These are phyloP conservation scores for Phyllopteryx taeniolatus DNA, from an alignment of 2,113 vertebrate species.

Conservation along the genomic window DNA sequence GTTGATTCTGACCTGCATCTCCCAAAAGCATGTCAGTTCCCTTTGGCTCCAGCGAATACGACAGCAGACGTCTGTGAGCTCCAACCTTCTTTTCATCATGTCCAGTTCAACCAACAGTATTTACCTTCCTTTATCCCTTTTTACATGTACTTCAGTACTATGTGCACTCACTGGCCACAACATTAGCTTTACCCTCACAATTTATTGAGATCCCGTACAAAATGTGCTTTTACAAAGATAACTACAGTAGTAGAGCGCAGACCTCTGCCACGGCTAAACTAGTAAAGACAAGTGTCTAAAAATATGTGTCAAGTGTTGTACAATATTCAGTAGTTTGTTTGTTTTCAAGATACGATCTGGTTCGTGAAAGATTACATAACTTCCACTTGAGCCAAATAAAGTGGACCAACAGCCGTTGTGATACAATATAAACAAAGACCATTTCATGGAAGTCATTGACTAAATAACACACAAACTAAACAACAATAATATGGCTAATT, in stretches of 20 bases:
- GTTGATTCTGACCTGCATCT: slow-evolving; percentile 89
- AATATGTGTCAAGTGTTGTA: too few species aligned
- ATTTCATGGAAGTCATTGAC: not conserved
- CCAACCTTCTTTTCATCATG: slow-evolving; percentile 94
- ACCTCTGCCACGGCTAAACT: not conserved
- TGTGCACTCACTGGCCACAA: not conserved
- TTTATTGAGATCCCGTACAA: not conserved
- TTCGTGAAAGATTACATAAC: not conserved
- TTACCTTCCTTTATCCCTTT: slow-evolving; percentile 25
- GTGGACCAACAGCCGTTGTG: not conserved
- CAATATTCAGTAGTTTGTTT: not conserved
- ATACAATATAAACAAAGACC: not conserved
- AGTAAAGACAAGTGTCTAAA: too few species aligned
- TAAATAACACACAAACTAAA: not conserved
- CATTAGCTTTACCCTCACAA: not conserved
- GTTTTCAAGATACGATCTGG: not conserved
- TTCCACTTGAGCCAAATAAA: not conserved
- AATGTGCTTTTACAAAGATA: not conserved
- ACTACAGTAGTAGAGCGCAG: not conserved
- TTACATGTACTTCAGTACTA: not conserved
- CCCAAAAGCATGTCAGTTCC: slow-evolving; percentile 82
- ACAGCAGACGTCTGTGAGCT: slow-evolving; percentile 73
- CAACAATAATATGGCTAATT: not conserved
- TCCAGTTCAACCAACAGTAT: slow-evolving; percentile 92
- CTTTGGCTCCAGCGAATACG: slow-evolving; percentile 87